Percentiles rank a stretch among this genome's conserved stretches.
Evolutionary conservation across 1,140 invertebrate species (phyloP).

Genomic region (Ceratosolen solmsi): DNA sequence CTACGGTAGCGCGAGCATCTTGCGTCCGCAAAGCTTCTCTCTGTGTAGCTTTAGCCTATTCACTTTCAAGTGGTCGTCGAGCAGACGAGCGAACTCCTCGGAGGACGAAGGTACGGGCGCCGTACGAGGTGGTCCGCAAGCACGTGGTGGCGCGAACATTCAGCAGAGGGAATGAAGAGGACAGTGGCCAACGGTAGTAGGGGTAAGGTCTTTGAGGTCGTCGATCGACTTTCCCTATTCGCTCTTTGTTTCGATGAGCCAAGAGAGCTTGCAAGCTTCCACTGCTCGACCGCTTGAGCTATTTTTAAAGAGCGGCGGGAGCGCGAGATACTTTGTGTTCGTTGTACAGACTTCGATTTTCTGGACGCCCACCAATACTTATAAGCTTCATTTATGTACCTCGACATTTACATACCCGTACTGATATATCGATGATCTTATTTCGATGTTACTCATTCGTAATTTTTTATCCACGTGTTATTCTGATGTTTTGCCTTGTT

Average conservation of each 20-base stretch:
- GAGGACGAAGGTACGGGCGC: background rate
- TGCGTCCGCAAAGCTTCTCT: background rate
- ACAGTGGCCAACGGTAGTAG: background rate
- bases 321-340: background rate
- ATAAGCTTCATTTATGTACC: background rate
- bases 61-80: background rate
- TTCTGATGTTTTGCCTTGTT: too few relatives aligned
- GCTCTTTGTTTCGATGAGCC: background rate
- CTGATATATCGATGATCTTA: background rate
- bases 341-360: too few relatives aligned
- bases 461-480: too few relatives aligned
- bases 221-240: background rate
- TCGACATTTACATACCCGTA: background rate
- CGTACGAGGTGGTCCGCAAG: background rate
- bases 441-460: background rate
- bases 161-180: background rate
- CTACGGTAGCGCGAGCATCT: slow-evolving; percentile 14
- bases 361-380: background rate
- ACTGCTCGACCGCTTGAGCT: background rate
- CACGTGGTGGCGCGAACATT: background rate
- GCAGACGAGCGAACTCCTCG: background rate
- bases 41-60: background rate
- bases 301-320: background rate
- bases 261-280: background rate
- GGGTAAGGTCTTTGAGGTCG: background rate